These are phyloP conservation scores for Andricus quercusramuli DNA, from an alignment of 2,888 invertebrate genomes.

Conservation along the genomic window DNA sequence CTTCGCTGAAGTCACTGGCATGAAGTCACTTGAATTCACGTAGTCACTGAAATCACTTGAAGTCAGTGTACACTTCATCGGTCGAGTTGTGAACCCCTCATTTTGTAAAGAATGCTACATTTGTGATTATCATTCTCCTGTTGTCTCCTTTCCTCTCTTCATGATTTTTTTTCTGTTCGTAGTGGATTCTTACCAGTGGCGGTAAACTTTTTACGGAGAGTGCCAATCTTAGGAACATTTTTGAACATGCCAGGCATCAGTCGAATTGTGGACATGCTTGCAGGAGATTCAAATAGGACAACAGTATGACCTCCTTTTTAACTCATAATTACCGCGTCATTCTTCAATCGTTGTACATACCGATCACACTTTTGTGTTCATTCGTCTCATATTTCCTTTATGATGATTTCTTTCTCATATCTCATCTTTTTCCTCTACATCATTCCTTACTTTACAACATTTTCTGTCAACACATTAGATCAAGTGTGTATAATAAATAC, in stretches of 20 bases:
- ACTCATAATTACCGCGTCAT: conserved; percentile 36
- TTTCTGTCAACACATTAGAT: background rate
- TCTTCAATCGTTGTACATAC: conserved; percentile 82
- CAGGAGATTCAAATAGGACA: conserved; percentile 90
- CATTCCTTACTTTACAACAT: background rate
- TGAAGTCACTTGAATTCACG: no score
- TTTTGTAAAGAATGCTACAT: no score
- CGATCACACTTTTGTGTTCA: background rate
- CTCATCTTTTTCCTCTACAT: background rate
- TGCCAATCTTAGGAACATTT: conserved; percentile 94
- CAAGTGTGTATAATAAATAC: conserved; percentile 9
- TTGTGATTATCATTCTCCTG: no score
- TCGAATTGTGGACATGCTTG: conserved; percentile 89
- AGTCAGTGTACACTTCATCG: no score
- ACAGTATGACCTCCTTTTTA: conserved; percentile 84
- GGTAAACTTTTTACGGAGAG: conserved; percentile 94
- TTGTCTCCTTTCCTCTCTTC: conserved; percentile 44
- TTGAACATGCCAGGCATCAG: conserved; percentile 94
- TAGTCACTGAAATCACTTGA: no score
- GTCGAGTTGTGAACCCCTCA: no score
- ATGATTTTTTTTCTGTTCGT: conserved; percentile 72
- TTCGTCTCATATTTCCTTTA: background rate
- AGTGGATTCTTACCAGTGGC: conserved; percentile 99
- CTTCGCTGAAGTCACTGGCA: no score
- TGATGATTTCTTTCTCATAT: conserved; percentile 72